These are phyloP conservation scores for Scaptomyza parva DNA, from an alignment of 2,888 invertebrate genomes.

Conservation along the genomic window DNA sequence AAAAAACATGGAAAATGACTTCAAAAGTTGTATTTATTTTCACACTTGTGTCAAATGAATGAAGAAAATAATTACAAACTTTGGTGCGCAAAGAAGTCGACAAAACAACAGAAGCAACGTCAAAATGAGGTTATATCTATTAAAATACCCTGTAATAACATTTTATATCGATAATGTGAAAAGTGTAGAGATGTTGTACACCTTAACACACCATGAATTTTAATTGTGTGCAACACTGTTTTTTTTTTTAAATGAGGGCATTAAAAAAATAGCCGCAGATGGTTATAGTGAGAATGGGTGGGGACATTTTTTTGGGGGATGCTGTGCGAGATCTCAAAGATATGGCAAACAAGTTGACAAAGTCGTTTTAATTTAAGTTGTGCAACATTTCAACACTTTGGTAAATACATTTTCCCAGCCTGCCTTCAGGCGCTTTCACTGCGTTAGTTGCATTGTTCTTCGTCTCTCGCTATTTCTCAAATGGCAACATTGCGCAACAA, in stretches of 20 bases:
- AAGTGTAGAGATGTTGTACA: no score
- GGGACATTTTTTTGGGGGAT: not conserved
- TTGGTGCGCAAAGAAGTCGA: slow-evolving; percentile 37
- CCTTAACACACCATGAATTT: no score
- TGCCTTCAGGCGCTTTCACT: slow-evolving; percentile 52
- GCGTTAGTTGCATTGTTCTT: slow-evolving; percentile 18
- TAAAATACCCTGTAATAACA: not conserved
- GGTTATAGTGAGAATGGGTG: no score
- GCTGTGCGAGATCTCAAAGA: slow-evolving; percentile 9
- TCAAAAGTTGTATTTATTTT: slow-evolving; percentile 75
- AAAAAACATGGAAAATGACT: slow-evolving; percentile 63
- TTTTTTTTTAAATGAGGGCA: not conserved
- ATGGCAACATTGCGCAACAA: slow-evolving; percentile 21
- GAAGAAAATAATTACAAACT: slow-evolving; percentile 79
- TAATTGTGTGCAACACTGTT: no score
- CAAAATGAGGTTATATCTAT: not conserved
- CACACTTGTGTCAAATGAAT: slow-evolving; percentile 73
- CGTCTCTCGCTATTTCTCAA: not conserved
- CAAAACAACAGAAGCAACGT: slow-evolving; percentile 4
- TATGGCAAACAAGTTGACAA: slow-evolving; percentile 57
- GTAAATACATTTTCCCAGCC: slow-evolving; percentile 64
- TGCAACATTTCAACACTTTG: slow-evolving; percentile 79
- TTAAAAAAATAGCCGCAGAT: not conserved
- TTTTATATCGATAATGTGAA: no score
- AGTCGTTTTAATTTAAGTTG: slow-evolving; percentile 82